Base-by-base conservation (phyloP, 2,113 vertebrate species). In the Condylura cristata region DNA sequence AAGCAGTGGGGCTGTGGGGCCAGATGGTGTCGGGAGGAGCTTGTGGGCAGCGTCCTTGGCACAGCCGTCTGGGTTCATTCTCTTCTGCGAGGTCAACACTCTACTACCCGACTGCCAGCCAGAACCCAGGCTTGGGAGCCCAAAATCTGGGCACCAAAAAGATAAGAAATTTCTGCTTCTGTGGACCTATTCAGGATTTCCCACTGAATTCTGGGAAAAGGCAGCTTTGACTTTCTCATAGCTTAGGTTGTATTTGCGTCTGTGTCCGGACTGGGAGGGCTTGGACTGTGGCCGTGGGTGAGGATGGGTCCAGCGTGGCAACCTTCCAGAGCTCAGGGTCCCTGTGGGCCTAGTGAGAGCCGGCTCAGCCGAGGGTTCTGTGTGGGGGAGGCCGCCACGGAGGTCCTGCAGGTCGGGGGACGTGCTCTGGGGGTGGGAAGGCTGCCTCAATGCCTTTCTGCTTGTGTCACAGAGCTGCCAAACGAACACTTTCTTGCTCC, bases 51-150 rank as follows among this genome's bases (percentile, higher is more conserved):
- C 0, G 6, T n/a, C 16, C 18, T 0, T 10, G 48, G 34, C 48
- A 7, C 58, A 26, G 13, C 37, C 0, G 8, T 66, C n/a, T 11
- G 13, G 71, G 41, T 32, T 30, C 3, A 3, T 14, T 0, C 8
- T n/a, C 39, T 48, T 80, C 65, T 58, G 10, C 18, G 3, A 17
- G 32, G 46, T 44, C 53, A 14, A 1, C 8, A 3, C 9, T 7
- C 30, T 56, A 7, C 11, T 14, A 1, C 63, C 39, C 37, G 2
- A 2, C 7, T 12, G 32, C 39, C 10, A 51, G 18, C 30, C 34
- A 10, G 74, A 61, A 18, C 48, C 22, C 26, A 56, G 22, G 30
- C 14, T 44, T 6, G 78, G 70, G 94, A n/a, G 32, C 71, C 30
- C 22, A 41, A 14, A 32, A n/a, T 2, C 39, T 48, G 60, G 56